phyloP scores from a whole-genome alignment of 1,140 invertebrate species.

The Drosophila athabasca region DNA sequence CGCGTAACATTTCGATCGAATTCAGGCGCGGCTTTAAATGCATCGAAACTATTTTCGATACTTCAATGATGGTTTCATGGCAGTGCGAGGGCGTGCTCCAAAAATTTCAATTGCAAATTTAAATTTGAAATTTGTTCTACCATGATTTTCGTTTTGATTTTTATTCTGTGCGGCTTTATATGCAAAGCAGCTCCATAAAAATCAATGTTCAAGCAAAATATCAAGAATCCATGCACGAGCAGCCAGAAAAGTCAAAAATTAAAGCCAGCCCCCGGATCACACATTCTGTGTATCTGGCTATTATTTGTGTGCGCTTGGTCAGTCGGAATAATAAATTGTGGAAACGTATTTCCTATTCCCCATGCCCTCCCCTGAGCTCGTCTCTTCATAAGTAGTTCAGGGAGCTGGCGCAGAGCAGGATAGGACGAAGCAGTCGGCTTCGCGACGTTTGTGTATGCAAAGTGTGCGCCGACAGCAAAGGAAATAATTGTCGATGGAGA shows the following conservation, averaged over 20 bases:
- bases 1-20: constrained; percentile 48
- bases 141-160: not conserved
- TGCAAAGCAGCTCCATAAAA: constrained; percentile 43
- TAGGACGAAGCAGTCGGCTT: too few relatives aligned
- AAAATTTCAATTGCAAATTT: constrained; percentile 27
- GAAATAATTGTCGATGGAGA: constrained; percentile 14
- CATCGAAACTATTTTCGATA: constrained; percentile 18
- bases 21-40: constrained; percentile 28
- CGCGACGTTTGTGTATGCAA: constrained; percentile 6
- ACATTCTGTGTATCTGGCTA: not conserved
- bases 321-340: constrained; percentile 14
- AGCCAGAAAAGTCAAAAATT: constrained; percentile 3
- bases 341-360: too few relatives aligned
- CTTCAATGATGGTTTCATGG: not conserved
- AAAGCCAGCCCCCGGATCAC: not conserved
- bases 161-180: constrained; percentile 19
- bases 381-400: too few relatives aligned
- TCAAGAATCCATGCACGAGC: constrained; percentile 44
- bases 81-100: not conserved
- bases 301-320: constrained; percentile 32
- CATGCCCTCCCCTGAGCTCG: too few relatives aligned
- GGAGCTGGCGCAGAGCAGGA: too few relatives aligned
- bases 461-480: constrained; percentile 2
- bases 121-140: constrained; percentile 17
- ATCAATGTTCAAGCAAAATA: constrained; percentile 24